A percentile compares a stretch with the other conserved stretches of the same genome.
These are phyloP conservation scores for Chrysocyon brachyurus DNA, from an alignment of 2,797 vertebrate species.

Conservation along the genomic window DNA sequence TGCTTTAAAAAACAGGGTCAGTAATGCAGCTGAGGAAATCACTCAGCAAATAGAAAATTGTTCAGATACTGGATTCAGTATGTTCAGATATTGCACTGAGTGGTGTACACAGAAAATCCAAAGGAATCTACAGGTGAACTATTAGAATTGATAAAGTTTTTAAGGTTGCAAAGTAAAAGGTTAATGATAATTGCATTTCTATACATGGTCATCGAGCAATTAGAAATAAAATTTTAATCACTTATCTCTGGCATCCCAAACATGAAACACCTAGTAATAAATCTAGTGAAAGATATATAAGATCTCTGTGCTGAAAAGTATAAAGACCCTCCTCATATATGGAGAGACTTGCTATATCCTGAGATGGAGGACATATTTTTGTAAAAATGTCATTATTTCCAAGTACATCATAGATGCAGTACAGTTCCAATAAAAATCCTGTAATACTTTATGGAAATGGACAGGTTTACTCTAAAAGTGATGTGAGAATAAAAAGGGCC, in stretches of 20 bases:
- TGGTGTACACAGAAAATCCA: neutral
- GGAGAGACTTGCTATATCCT: neutral
- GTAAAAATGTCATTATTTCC: neutral
- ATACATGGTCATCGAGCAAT: neutral
- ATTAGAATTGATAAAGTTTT: neutral
- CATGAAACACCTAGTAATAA: neutral
- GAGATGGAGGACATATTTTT: neutral
- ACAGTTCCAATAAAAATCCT: neutral
- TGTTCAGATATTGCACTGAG: neutral
- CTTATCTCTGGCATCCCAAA: neutral
- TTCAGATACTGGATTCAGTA: neutral
- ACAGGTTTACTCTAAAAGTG: neutral
- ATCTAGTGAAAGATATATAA: neutral
- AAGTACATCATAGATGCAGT: neutral
- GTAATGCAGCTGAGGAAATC: neutral
- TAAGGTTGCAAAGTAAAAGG: neutral
- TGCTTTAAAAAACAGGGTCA: neutral
- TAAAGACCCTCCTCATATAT: neutral
- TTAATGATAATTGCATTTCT: neutral
- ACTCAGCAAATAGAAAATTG: neutral
- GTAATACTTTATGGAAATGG: neutral
- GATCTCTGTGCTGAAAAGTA: neutral
- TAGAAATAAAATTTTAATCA: neutral
- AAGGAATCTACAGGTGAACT: neutral
- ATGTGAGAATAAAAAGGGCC: neutral